Conservation (phyloP, 2,113 vertebrate genomes). For the Mus spicilegus region DNA sequence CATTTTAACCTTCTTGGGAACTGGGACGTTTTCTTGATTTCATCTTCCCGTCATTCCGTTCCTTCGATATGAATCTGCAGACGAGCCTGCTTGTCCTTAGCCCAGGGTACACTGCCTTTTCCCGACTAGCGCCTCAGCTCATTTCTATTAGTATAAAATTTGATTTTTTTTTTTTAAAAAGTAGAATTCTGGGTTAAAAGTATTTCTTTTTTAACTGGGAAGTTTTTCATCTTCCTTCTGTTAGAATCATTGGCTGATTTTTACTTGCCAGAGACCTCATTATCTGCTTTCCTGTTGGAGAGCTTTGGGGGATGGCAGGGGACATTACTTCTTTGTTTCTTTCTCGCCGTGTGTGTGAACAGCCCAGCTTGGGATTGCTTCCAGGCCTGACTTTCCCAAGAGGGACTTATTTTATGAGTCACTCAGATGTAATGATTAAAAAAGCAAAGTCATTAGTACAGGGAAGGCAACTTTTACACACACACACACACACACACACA, state of each 20-base stretch:
- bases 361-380: constrained; percentile 25
- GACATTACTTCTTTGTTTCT: constrained; percentile 19
- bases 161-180: neutral
- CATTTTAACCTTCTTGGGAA: neutral
- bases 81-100: neutral
- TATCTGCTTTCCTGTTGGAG: constrained; percentile 28
- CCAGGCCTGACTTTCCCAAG: constrained; percentile 45
- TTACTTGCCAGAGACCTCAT: constrained; percentile 40
- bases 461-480: neutral
- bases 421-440: constrained; percentile 62
- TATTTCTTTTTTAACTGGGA: constrained; percentile 1
- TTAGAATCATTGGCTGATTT: constrained; percentile 42
- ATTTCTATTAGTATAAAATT: constrained; percentile 32
- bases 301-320: neutral
- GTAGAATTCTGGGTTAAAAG: neutral
- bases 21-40: neutral
- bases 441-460: neutral
- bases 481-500: neutral
- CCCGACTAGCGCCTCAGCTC: neutral
- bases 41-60: neutral
- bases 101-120: neutral
- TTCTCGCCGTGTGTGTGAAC: constrained; percentile 39
- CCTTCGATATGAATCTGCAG: neutral
- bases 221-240: constrained; percentile 23
- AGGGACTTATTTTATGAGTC: constrained; percentile 61